Evolutionary conservation across 2,797 vertebrate species (phyloP).

Genomic region (Mareca penelope): DNA sequence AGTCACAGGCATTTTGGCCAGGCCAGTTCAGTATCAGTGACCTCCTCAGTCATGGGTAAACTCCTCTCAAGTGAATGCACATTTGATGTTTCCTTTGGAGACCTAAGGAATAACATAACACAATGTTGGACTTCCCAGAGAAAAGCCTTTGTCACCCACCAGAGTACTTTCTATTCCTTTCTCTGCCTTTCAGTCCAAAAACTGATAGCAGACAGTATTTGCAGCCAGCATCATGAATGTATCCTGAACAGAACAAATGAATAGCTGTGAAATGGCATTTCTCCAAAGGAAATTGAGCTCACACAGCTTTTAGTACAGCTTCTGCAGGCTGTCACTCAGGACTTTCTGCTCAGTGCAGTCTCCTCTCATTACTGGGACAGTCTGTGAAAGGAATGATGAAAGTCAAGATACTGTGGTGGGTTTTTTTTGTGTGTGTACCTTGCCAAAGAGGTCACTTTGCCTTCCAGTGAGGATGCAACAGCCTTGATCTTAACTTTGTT

Average conservation of each 20-base stretch:
- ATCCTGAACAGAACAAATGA: not conserved
- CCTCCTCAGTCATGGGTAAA: not conserved
- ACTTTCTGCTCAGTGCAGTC: not conserved
- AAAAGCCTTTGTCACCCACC: not conserved
- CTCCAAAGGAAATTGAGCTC: not conserved
- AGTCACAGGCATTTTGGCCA: not conserved
- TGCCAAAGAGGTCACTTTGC: not conserved
- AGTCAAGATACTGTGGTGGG: not conserved
- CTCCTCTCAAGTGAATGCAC: not conserved
- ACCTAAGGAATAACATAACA: not conserved
- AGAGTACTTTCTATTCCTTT: not conserved
- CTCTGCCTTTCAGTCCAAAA: not conserved
- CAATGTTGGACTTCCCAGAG: not conserved
- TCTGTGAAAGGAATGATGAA: not conserved
- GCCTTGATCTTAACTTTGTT: not conserved
- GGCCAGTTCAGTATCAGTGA: not conserved
- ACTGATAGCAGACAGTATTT: not conserved
- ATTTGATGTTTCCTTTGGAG: not conserved
- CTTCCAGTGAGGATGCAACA: not conserved
- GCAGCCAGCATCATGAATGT: not conserved
- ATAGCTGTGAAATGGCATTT: not conserved
- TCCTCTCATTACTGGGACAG: not conserved
- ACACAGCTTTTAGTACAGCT: not conserved
- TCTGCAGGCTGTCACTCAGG: not conserved
- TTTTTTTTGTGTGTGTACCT: not conserved